Base-by-base conservation (phyloP, 2,888 invertebrate species). In the Agrotis exclamationis region DNA sequence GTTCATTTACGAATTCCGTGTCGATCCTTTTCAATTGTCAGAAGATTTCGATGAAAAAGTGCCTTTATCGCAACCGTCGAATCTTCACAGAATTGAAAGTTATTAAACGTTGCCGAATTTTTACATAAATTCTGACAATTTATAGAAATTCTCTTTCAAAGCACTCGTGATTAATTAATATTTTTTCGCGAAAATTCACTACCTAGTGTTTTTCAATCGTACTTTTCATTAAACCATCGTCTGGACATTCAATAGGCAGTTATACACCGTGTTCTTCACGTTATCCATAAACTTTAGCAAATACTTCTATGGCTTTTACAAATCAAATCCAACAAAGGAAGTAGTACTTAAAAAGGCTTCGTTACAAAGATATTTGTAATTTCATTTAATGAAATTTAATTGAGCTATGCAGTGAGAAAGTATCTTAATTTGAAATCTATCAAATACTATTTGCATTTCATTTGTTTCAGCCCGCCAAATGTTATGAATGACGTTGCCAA, bases 1-100 rank as follows among this genome's bases (percentile, higher is more conserved):
- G 85, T 86, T 87, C 86, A 85, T 85, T 87, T 83, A 69, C 79
- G 68, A 87, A 86, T 85, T 86, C 79, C 74, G 58, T 76, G 76
- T 79, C 84, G 64, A 68, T 84, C 71, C 71, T 64, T 83, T 87
- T 86, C 85, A 87, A 89, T 87, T 83, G 83, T 70, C 79, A 67
- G 84, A 77, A 80, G 82, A 85, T 87, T 87, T 83, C 71, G 64
- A 76, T 75, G 57, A 79, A 76, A 86, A 85, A 77, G 28, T 80
- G 63, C 74, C 73, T 84, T 74, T 76, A 78, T 79, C 70, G 74
- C 65, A 76, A 79, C 76, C 65, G 66, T 72, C 70, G 54, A 77
- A 77, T 79, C 75, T 75, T 74, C 67, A 59, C 54, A 76, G 68
- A 60, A 74, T 82, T 62, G 65, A 72, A 75, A 77, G 62, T 77